phyloP scores from a whole-genome alignment of 2,888 invertebrate species.

The Pardosa pseudoannulata region DNA sequence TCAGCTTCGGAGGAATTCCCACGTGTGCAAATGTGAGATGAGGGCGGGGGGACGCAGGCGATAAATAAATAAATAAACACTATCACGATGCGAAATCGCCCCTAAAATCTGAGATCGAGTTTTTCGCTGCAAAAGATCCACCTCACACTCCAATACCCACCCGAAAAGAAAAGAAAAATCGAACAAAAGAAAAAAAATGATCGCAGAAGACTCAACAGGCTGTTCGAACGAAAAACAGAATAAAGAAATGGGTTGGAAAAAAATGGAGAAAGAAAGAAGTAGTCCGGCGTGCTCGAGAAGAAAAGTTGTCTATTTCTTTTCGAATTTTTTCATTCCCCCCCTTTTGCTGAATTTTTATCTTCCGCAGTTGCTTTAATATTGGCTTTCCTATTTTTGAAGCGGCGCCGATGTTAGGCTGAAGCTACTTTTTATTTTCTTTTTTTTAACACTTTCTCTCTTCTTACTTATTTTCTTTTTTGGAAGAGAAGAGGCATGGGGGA shows the following conservation, averaged over 20 bases:
- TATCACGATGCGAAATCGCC: conserved; percentile 38
- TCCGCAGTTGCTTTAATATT: conserved; percentile 55
- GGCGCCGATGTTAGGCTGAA: background rate
- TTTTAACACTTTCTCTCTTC: background rate
- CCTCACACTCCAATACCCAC: conserved; percentile 23
- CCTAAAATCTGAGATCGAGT: conserved; percentile 58
- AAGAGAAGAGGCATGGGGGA: background rate
- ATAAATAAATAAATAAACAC: conserved; percentile 26
- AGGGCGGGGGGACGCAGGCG: background rate
- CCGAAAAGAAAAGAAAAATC: background rate
- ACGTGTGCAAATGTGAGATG: background rate
- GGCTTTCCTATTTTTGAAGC: conserved; percentile 45
- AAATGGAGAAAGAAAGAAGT: conserved; percentile 61
- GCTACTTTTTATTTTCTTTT: background rate
- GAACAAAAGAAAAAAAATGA: background rate
- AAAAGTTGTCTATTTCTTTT: conserved; percentile 33
- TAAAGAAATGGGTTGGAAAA: background rate
- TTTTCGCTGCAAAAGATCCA: conserved; percentile 36
- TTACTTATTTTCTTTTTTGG: background rate
- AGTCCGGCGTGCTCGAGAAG: conserved; percentile 30
- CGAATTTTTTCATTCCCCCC: conserved; percentile 21
- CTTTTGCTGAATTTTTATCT: conserved; percentile 5
- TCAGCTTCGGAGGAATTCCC: too few relatives aligned
- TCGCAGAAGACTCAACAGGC: conserved; percentile 51
- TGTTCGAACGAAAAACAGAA: conserved; percentile 12